These are phyloP conservation scores for Philopedon plagiatum DNA, from an alignment of 2,888 invertebrate species.

Conservation along the genomic window DNA sequence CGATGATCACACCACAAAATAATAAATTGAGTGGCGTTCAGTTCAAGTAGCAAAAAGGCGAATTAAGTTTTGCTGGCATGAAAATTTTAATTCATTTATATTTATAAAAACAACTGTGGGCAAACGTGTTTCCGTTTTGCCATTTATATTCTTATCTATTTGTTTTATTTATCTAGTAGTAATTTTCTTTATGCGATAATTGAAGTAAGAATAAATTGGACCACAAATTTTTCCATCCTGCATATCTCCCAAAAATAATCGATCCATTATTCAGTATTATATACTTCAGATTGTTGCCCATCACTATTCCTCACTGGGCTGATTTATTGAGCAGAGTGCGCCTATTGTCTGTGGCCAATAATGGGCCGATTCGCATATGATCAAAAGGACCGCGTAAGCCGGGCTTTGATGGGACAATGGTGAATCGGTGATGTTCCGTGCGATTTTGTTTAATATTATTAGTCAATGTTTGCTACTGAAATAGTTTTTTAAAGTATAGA, in stretches of 20 bases:
- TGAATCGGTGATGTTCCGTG: conserved; percentile 48
- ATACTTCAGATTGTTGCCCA: conserved; percentile 44
- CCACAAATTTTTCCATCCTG: not conserved
- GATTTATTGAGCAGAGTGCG: conserved; percentile 49
- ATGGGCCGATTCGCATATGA: conserved; percentile 48
- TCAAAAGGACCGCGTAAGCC: conserved; percentile 46
- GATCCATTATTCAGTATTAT: conserved; percentile 49
- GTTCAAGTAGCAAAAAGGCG: no score
- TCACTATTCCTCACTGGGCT: conserved; percentile 44
- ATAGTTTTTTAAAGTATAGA: not conserved
- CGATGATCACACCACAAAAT: no score
- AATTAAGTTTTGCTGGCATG: no score
- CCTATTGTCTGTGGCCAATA: conserved; percentile 50
- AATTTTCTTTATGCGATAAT: no score
- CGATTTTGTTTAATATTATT: conserved; percentile 46
- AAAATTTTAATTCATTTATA: no score
- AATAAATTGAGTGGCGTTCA: no score
- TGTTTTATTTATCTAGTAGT: no score
- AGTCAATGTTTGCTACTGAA: conserved; percentile 43
- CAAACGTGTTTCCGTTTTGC: no score
- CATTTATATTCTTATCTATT: no score
- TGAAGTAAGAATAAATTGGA: no score
- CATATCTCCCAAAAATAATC: conserved; percentile 47
- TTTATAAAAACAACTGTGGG: no score
- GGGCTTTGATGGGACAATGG: conserved; percentile 50